Percentiles rank a stretch among this genome's conserved stretches.
Evolutionary conservation across 2,113 vertebrate genomes (phyloP).

Genomic region (Xiphophorus couchianus): DNA sequence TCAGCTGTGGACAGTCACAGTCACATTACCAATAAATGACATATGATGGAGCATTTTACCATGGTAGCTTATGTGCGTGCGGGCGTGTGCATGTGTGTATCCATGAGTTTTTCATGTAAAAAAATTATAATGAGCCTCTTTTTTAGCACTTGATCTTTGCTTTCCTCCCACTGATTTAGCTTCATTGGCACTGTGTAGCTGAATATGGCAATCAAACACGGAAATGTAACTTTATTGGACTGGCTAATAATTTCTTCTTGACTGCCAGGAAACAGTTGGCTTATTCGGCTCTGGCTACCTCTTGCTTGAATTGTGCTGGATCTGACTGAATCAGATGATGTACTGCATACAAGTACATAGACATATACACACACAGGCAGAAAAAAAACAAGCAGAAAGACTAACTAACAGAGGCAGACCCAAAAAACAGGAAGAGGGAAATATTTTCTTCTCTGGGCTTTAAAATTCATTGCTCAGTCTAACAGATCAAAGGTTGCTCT

Average conservation of each 20-base stretch:
- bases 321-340: conserved; percentile 42
- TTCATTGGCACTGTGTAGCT: conserved; percentile 43
- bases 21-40: conserved; percentile 70
- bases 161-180: conserved; percentile 67
- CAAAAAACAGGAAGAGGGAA: neutral
- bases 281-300: conserved; percentile 52
- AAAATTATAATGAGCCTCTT: conserved; percentile 45
- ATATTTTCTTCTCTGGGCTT: conserved; percentile 17
- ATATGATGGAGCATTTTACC: conserved; percentile 52
- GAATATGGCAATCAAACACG: conserved; percentile 69
- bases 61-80: neutral
- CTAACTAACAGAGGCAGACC: conserved; percentile 7
- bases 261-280: conserved; percentile 70
- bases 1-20: conserved; percentile 74
- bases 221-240: conserved; percentile 72
- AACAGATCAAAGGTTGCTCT: conserved; percentile 15
- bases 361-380: conserved; percentile 26
- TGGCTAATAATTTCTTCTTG: conserved; percentile 62
- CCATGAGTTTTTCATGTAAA: neutral
- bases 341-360: conserved; percentile 43
- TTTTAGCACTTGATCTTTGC: conserved; percentile 63
- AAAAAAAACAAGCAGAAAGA: conserved; percentile 23
- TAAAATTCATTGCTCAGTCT: conserved; percentile 24
- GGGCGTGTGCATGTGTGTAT: neutral
- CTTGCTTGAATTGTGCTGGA: conserved; percentile 46